These are phyloP conservation scores for Centropus unirufus DNA, from an alignment of 2,113 vertebrate species.

Conservation along the genomic window DNA sequence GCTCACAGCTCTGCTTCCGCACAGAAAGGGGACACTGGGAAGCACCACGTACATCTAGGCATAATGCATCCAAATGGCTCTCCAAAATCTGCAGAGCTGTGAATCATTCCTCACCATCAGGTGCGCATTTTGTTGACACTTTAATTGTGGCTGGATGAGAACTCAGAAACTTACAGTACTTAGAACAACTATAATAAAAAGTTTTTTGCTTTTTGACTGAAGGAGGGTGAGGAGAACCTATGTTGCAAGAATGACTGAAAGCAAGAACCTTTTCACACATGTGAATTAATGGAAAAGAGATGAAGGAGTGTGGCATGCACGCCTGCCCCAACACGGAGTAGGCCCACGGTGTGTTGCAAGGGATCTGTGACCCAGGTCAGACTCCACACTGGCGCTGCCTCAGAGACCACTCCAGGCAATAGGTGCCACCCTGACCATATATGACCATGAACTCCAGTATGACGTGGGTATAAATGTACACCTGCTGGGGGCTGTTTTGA, in stretches of 20 bases:
- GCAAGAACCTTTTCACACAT: neutral
- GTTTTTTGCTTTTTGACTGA: neutral
- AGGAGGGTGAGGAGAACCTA: neutral
- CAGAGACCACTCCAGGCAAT: too few relatives aligned
- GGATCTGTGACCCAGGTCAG: too few relatives aligned
- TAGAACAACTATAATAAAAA: neutral
- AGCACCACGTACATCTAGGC: accelerated
- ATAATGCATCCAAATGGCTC: neutral
- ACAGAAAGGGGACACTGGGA: neutral
- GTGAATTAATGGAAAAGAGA: neutral
- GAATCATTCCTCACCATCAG: neutral
- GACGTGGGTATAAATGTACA: too few relatives aligned
- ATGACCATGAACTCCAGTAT: too few relatives aligned
- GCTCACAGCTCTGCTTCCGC: neutral
- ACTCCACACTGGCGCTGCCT: too few relatives aligned
- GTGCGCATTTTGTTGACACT: neutral
- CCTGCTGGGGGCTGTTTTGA: too few relatives aligned
- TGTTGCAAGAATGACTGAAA: neutral
- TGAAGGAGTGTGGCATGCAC: neutral
- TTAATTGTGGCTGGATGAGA: neutral
- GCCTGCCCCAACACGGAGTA: too few relatives aligned
- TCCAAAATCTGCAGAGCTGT: neutral
- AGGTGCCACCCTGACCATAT: too few relatives aligned
- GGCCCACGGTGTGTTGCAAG: too few relatives aligned
- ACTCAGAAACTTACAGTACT: neutral